These are phyloP conservation scores for Coreius guichenoti DNA, from an alignment of 2,797 vertebrate species.

Conservation along the genomic window DNA sequence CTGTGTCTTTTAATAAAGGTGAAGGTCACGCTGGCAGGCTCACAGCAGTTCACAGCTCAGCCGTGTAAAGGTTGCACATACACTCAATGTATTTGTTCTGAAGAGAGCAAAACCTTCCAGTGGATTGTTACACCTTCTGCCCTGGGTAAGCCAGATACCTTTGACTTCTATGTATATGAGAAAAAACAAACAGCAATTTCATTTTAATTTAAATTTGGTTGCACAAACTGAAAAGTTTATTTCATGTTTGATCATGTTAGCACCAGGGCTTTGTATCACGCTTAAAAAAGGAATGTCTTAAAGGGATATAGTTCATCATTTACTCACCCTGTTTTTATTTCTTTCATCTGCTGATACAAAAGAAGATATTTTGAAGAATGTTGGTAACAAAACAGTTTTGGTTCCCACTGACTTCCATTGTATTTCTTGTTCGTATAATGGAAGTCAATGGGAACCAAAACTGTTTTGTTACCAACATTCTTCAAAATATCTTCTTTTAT, in stretches of 20 bases:
- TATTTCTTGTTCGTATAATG: neutral
- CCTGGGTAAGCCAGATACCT: conserved; percentile 74
- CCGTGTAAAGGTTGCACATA: conserved; percentile 71
- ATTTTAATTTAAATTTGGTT: neutral
- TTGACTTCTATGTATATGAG: conserved; percentile 64
- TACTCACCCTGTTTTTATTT: neutral
- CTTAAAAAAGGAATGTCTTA: neutral
- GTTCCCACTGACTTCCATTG: neutral
- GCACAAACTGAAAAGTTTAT: neutral
- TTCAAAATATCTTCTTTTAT: neutral
- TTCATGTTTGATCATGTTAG: neutral
- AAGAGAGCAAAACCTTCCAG: conserved; percentile 78
- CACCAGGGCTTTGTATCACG: neutral
- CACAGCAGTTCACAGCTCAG: conserved; percentile 69
- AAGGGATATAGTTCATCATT: neutral
- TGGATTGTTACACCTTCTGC: conserved; percentile 80
- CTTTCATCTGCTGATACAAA: neutral
- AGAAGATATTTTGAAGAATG: neutral
- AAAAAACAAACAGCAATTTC: neutral
- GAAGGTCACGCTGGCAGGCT: conserved; percentile 69
- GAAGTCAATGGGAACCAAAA: neutral
- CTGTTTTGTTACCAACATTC: neutral
- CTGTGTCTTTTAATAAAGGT: conserved; percentile 72
- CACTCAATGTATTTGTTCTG: conserved; percentile 79
- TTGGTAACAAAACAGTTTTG: neutral